Evolutionary conservation across 2,113 vertebrate genomes (phyloP), one percentile per base, ranked within the genome.

Genomic region (Sarotherodon lohbergeri): DNA sequence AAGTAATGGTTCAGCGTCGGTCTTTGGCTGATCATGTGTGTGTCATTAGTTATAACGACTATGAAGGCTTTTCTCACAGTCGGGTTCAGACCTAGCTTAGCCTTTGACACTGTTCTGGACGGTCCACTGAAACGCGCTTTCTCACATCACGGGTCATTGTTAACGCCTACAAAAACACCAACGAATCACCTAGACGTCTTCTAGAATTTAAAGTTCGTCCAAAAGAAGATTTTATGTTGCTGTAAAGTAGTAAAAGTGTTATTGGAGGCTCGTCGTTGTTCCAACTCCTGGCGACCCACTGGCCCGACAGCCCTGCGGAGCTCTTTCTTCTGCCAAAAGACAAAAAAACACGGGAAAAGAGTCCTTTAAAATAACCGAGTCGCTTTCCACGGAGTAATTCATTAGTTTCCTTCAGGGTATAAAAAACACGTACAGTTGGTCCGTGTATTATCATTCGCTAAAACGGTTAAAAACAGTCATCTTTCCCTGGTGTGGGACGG

Each of bases 71-170:
- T 87, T 54, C 61, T 76, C 82, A 73, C n/a, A 87, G 68, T 88
- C 19, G 2, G 61, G 68, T 82, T 52, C 80, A 81, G 81, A 91
- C 68, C 92, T 94, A 94, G 92, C 93, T 90, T 91, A 94, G 93
- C 93, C 91, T 84, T 24, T 91, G 89, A 93, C 90, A 79, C 89
- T 29, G 84, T 12, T 89, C 3, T 48, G 90, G 9, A 46, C 89
- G 78, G 89, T 92, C 83, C 80, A 52, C 6, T 56, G 27, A 88
- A 85, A 2, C 89, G 87, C 80, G 22, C 54, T 12, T 56, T 78
- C 50, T 48, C 61, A 61, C 83, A 78, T 27, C 57, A 13, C 7
- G 54, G 68, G 43, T 86, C 86, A 88, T 85, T 85, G 36, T 83
- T 71, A 46, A 80, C 68, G 73, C 34, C 56, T 36, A 27, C 27